Base-by-base conservation (phyloP, 2,888 invertebrate genomes). In the Lissocephala sabroskyi region DNA sequence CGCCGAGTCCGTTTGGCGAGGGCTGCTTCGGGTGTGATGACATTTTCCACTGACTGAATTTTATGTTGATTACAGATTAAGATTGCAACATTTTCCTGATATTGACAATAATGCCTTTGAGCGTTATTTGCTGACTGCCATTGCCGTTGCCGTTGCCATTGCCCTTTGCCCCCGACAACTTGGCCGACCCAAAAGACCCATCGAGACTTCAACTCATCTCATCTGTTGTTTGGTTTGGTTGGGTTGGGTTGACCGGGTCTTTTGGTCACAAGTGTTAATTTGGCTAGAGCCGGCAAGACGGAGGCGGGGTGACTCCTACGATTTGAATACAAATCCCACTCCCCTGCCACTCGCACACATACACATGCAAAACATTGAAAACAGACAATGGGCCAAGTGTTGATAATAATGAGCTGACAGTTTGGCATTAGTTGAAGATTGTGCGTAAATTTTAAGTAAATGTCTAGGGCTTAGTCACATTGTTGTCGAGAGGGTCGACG, bases 1-100 rank as follows among this genome's bases (percentile, higher is more conserved):
- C 45, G 42, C 14, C 52, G 50, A 53, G 56, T 59, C 59, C 57
- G 40, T 51, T 52, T 66, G n/a, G n/a, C n/a, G n/a, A n/a, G n/a
- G n/a, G 50, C 43, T 46, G 50, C 42, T 49, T 46, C 52, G 49
- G 59, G 49, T 49, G 49, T 65, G 71, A 71, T 75, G 73, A 64
- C 74, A 76, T 74, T 74, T 74, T 77, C 67, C 74, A 74, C 59
- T 76, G 74, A 60, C 70, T 74, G 74, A 70, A 67, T 67, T 74
- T 74, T 74, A 74, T 74, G 77, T 74, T 74, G 74, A 74, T 77
- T 77, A 74, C 67, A 74, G 74, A 74, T 74, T 77, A 76, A 76
- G 73, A 76, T 76, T 76, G 73, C 76, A 76, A 70, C 70, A 76
- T 75, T 71, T 74, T 59, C 44, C 19, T 39, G 45, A 62, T 74